These are phyloP conservation scores for Tautogolabrus adspersus DNA, from an alignment of 2,113 vertebrate species.

Conservation along the genomic window DNA sequence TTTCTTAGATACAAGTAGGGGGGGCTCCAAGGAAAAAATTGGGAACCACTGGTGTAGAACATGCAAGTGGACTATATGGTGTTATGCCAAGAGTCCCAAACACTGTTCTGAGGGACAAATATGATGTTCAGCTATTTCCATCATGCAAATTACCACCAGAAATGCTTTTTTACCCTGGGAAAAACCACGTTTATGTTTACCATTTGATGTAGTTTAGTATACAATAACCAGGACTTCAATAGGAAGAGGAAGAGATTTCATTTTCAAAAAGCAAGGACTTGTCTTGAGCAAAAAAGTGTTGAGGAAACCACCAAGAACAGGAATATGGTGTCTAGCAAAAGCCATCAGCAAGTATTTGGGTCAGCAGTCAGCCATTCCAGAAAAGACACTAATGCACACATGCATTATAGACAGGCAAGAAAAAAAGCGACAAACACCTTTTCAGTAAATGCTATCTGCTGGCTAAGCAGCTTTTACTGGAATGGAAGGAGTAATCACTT, in stretches of 20 bases:
- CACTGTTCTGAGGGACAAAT: conserved; percentile 50
- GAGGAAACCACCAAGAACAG: background rate
- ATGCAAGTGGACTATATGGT: too few species aligned
- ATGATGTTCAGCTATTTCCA: conserved; percentile 25
- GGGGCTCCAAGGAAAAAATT: too few species aligned
- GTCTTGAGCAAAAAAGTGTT: background rate
- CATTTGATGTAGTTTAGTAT: conserved; percentile 1
- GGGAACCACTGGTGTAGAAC: too few species aligned
- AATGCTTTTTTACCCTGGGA: conserved; percentile 42
- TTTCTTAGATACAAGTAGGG: too few species aligned
- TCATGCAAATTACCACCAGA: conserved; percentile 46
- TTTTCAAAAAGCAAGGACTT: background rate
- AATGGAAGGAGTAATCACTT: background rate
- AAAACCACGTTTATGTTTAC: conserved; percentile 20
- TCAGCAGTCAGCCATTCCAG: background rate
- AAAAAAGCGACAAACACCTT: background rate
- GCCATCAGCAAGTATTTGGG: background rate
- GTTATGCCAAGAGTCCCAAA: conserved; percentile 6
- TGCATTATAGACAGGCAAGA: conserved; percentile 14
- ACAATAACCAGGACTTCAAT: background rate
- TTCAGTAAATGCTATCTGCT: conserved; percentile 16
- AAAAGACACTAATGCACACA: conserved; percentile 23
- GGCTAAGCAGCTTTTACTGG: conserved; percentile 33
- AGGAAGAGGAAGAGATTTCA: background rate
- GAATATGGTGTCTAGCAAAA: background rate